Evolutionary conservation across 2,797 vertebrate species (phyloP).

Genomic region (Sebastolobus altivelis): DNA sequence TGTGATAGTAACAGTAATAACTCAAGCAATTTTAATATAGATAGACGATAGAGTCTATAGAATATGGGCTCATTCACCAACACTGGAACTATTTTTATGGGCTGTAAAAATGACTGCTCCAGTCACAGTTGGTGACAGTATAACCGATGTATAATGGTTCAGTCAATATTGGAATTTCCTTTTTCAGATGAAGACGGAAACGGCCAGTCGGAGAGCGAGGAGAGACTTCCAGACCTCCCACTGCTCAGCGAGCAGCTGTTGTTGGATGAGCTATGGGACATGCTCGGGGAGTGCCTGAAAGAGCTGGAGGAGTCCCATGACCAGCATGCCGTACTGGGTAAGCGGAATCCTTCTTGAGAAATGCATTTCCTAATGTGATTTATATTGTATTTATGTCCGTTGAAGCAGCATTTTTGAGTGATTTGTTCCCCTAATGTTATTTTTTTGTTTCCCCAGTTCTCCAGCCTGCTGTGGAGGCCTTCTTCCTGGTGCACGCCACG

Average conservation of each 20-base stretch:
- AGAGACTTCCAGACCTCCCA: slow-evolving; percentile 92
- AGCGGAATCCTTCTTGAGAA: slow-evolving; percentile 10
- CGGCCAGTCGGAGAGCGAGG: slow-evolving; percentile 88
- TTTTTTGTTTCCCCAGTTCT: slow-evolving; percentile 82
- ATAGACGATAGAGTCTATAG: not conserved
- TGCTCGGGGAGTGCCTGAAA: slow-evolving; percentile 97
- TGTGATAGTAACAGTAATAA: not conserved
- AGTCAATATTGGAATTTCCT: not conserved
- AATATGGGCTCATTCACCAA: not conserved
- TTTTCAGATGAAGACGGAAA: slow-evolving; percentile 84
- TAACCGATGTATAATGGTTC: not conserved
- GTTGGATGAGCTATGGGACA: slow-evolving; percentile 96
- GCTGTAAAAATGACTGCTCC: not conserved
- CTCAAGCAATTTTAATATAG: not conserved
- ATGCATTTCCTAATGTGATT: not conserved
- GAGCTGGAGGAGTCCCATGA: slow-evolving; percentile 97
- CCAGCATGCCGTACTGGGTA: slow-evolving; percentile 95
- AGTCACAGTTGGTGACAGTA: not conserved
- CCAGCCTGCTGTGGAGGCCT: slow-evolving; percentile 95
- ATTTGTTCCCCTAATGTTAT: not conserved
- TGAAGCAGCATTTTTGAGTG: not conserved
- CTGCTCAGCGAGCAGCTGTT: slow-evolving; percentile 95
- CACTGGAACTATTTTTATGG: not conserved
- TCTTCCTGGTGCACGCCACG: slow-evolving; percentile 97
- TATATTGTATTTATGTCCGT: not conserved